Evolutionary conservation across 2,797 vertebrate genomes (phyloP).

Genomic region (Lepus oiostolus): DNA sequence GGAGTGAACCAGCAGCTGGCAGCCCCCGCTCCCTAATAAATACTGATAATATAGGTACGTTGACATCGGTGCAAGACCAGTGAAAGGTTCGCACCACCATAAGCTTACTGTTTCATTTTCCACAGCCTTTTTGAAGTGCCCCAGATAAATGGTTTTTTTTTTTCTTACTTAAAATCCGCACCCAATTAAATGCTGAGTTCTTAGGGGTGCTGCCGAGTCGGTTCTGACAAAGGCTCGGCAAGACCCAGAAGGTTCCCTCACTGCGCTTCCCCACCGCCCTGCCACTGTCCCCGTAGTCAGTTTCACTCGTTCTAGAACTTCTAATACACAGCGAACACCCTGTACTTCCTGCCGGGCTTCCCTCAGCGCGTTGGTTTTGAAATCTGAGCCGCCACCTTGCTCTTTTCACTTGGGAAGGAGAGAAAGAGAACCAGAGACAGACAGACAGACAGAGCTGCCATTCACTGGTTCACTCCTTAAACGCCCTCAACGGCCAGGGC

Average conservation of each 20-base stretch:
- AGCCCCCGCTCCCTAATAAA: no score
- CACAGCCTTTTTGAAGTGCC: no score
- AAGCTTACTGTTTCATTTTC: no score
- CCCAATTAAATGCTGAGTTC: background rate
- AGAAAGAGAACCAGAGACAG: no score
- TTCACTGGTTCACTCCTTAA: no score
- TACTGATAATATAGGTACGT: no score
- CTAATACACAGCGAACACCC: background rate
- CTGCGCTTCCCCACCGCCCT: background rate
- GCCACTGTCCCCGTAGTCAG: background rate
- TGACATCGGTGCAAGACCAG: no score
- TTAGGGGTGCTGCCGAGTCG: background rate
- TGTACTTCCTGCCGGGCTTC: background rate
- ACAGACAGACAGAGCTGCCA: no score
- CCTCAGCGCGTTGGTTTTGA: background rate
- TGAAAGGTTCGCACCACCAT: no score
- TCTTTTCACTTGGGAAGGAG: no score
- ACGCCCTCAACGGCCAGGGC: no score
- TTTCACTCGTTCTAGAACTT: background rate
- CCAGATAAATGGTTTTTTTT: background rate
- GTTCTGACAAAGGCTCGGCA: background rate
- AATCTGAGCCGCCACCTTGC: background rate
- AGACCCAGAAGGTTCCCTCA: background rate
- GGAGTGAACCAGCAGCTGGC: no score
- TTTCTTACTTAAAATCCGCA: background rate